Evolutionary conservation across 2,113 vertebrate genomes (phyloP).

Genomic region (Anolis sagrei): DNA sequence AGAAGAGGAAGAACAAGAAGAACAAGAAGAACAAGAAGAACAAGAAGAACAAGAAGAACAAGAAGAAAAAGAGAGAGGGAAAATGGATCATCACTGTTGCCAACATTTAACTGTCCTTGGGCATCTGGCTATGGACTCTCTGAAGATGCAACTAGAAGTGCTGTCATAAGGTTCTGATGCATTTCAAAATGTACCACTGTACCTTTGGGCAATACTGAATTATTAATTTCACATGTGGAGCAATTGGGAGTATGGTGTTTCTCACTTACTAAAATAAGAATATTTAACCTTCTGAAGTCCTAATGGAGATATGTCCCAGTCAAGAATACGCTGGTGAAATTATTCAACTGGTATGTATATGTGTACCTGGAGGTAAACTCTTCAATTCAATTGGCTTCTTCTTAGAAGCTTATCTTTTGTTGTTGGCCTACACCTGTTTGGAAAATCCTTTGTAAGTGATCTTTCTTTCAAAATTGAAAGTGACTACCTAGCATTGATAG

Average conservation of each 20-base stretch:
- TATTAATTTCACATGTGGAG: neutral
- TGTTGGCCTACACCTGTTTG: constrained; percentile 11
- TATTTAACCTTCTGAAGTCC: neutral
- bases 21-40: neutral
- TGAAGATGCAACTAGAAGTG: neutral
- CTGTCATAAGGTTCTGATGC: neutral
- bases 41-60: neutral
- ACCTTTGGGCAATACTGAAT: neutral
- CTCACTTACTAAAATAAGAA: constrained; percentile 12
- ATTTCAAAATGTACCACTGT: neutral
- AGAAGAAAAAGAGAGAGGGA: neutral
- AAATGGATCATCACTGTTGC: neutral
- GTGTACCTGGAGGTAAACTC: neutral
- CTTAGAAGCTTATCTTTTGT: constrained; percentile 8
- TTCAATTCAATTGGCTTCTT: neutral
- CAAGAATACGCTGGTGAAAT: constrained; percentile 2
- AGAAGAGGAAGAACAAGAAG: neutral
- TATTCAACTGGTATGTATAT: constrained; percentile 11
- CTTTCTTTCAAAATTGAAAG: constrained; percentile 11
- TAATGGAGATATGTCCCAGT: neutral
- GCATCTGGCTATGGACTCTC: neutral
- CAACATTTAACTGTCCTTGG: neutral
- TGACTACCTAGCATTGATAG: constrained; percentile 8
- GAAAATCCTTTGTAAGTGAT: constrained; percentile 2
- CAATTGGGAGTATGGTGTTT: neutral